Conservation (phyloP, 2,113 vertebrate genomes). For the Mormyrus iriodes region DNA sequence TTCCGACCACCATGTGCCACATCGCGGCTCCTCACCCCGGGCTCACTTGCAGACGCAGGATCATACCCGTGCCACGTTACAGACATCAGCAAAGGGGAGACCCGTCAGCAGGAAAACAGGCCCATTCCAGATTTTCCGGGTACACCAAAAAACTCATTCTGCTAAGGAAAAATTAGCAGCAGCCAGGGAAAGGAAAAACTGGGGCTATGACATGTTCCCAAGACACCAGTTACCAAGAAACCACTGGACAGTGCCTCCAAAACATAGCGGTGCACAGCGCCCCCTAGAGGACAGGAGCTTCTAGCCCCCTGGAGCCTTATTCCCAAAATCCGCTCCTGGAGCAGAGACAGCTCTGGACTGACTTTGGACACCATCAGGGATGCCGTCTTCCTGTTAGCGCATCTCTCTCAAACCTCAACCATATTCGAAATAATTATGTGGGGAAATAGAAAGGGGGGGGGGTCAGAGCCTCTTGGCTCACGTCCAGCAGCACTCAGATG, state of each 20-base stretch:
- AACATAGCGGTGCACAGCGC: neutral
- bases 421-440: slow-evolving; percentile 71
- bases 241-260: no score
- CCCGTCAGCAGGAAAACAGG: neutral
- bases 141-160: neutral
- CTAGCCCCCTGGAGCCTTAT: neutral
- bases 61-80: neutral
- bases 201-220: neutral
- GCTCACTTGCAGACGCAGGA: neutral
- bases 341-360: neutral
- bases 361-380: neutral
- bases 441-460: neutral
- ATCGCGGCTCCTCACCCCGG: neutral
- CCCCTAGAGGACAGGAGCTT: neutral
- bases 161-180: neutral
- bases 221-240: neutral
- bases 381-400: neutral
- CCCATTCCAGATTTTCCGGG: neutral
- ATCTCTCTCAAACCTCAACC: slow-evolving; percentile 45
- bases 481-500: slow-evolving; percentile 63
- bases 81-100: neutral
- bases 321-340: neutral
- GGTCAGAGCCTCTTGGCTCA: neutral
- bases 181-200: neutral
- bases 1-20: neutral